Evolutionary conservation across 1,140 invertebrate genomes (phyloP), one percentile per base, ranked within the genome.

Genomic region (Caerostris extrusa): DNA sequence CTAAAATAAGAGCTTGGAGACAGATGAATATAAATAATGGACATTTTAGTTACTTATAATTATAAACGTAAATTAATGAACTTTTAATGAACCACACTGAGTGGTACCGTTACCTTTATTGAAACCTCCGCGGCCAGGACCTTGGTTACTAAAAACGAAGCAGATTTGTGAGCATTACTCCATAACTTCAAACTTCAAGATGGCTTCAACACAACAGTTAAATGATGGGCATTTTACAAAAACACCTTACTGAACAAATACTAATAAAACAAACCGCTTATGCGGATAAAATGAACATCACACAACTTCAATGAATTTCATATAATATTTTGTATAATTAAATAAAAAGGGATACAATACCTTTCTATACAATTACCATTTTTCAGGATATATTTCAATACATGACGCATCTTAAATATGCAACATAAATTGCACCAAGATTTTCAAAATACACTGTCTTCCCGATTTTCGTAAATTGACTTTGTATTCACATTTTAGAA

Each of bases 51-150:
- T 77, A 8, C 10, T 77, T 77, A 77, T 53, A 77, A 77, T 10
- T 34, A 34, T 34, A 34, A 34, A 91, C 14, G 83, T 60, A 58
- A 83, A 57, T 17, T 77, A 89, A 93, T 88, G 86, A 93, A 93
- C 92, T 88, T 71, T 93, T 93, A 94, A 82, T 87, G 93, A 71
- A 94, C 93, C 93, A 94, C 93, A 94, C 93, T 81, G 87, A 83
- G 97, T 97, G 97, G 97, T 97, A 96, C 96, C 96, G 97, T 98
- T 98, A 98, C 97, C 97, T 98, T 98, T 98, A 97, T 97, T 98
- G 97, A 97, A 98, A 97, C 97, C 97, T 97, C 97, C 97, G 97
- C 97, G 97, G 97, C 97, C 97, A 83, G 91, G 94, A 94, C 93
- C 95, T 95, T 95, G 94, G 97, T 97, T 97, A 97, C 97, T 98